A percentile compares a stretch with the other conserved stretches of the same genome.
Conservation (phyloP, 2,888 invertebrate genomes). For the Lochmaea crataegi region DNA sequence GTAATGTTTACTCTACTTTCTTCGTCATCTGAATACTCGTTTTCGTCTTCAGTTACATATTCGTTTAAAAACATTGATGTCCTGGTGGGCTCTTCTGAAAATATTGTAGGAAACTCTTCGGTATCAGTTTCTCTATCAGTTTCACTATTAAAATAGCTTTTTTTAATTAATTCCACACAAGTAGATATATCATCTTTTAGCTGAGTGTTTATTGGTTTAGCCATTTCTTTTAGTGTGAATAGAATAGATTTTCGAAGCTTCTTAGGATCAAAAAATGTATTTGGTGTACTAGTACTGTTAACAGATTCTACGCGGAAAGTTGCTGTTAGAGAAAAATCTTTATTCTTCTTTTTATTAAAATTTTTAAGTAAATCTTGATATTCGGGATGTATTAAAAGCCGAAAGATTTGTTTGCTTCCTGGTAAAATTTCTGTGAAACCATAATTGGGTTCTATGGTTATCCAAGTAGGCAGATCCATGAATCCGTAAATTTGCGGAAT, state of each 20-base stretch:
- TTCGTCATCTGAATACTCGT: neutral
- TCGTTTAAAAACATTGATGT: neutral
- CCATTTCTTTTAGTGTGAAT: constrained; percentile 41
- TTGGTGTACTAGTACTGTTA: constrained; percentile 33
- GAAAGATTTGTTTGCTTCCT: constrained; percentile 39
- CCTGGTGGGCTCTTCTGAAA: neutral
- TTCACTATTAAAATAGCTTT: constrained; percentile 17
- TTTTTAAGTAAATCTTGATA: constrained; percentile 43
- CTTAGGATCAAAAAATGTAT: constrained; percentile 29
- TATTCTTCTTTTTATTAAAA: constrained; percentile 25
- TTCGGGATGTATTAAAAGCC: constrained; percentile 45
- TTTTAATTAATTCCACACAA: constrained; percentile 27
- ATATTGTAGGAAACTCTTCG: neutral
- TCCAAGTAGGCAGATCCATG: constrained; percentile 47
- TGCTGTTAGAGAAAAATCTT: constrained; percentile 21
- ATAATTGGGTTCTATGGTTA: constrained; percentile 47
- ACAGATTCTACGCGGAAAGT: constrained; percentile 37
- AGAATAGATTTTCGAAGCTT: constrained; percentile 40
- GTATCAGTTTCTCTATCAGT: constrained; percentile 16
- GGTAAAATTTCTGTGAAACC: constrained; percentile 47
- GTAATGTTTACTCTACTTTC: neutral
- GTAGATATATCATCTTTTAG: constrained; percentile 36
- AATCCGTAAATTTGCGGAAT: constrained; percentile 49
- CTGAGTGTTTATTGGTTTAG: constrained; percentile 17
- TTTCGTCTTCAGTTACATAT: neutral